Conservation (phyloP, 2,888 invertebrate genomes). For the Margaritifera margaritifera region DNA sequence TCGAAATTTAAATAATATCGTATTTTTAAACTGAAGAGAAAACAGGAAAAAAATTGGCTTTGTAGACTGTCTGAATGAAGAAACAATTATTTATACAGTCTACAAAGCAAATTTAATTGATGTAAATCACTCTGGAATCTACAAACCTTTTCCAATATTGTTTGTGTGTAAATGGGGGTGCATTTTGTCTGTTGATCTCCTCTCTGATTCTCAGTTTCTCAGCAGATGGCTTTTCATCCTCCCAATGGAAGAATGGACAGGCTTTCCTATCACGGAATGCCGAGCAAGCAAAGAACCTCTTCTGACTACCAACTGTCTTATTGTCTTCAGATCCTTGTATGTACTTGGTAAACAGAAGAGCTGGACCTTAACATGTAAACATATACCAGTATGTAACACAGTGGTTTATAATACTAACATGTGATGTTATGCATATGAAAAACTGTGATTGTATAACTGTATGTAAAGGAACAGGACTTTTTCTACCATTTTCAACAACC, state of each 20-base stretch:
- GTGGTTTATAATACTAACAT: too few species aligned
- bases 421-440: too few species aligned
- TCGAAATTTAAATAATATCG: too few species aligned
- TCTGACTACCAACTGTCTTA: slow-evolving; percentile 24
- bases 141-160: slow-evolving; percentile 38
- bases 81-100: too few species aligned
- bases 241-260: slow-evolving; percentile 82
- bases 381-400: too few species aligned
- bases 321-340: slow-evolving; percentile 8
- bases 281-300: slow-evolving; percentile 85
- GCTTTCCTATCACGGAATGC: slow-evolving; percentile 86
- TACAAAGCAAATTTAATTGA: too few species aligned
- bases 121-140: background rate
- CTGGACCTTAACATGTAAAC: slow-evolving; percentile 48
- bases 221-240: slow-evolving; percentile 75
- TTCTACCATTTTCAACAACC: too few species aligned
- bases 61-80: too few species aligned
- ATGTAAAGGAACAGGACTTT: too few species aligned
- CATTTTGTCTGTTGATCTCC: slow-evolving; percentile 44
- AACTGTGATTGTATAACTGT: too few species aligned
- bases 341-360: slow-evolving; percentile 55
- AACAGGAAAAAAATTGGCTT: too few species aligned
- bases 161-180: slow-evolving; percentile 22
- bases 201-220: slow-evolving; percentile 74
- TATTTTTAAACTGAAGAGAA: too few species aligned